These are phyloP conservation scores for Clusia tigrina DNA, from an alignment of 2,888 invertebrate species.

Conservation along the genomic window DNA sequence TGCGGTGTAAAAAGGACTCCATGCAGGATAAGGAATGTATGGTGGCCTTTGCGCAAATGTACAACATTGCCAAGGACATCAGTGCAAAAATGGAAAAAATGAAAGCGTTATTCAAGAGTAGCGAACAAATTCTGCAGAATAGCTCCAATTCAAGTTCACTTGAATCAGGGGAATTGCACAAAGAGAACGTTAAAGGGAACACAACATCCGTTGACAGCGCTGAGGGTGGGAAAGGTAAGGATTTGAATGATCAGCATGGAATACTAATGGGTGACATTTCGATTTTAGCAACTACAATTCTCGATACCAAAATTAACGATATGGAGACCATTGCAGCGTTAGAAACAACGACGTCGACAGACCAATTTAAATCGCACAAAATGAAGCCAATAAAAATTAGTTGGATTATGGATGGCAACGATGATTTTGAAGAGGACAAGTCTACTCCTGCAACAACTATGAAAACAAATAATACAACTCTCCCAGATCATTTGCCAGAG, in stretches of 20 bases:
- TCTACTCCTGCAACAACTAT: slow-evolving; percentile 20
- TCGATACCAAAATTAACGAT: neutral
- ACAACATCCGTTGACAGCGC: slow-evolving; percentile 13
- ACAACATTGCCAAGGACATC: slow-evolving; percentile 56
- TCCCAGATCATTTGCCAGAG: neutral
- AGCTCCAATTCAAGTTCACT: slow-evolving; percentile 34
- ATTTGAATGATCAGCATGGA: too few species aligned
- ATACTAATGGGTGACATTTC: neutral
- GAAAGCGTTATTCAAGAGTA: slow-evolving; percentile 54
- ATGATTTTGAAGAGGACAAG: slow-evolving; percentile 37
- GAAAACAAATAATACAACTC: neutral
- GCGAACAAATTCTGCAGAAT: slow-evolving; percentile 37
- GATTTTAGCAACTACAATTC: neutral
- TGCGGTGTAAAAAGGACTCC: slow-evolving; percentile 53
- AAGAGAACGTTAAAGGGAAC: neutral
- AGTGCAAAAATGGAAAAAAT: slow-evolving; percentile 57
- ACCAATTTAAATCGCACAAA: slow-evolving; percentile 28
- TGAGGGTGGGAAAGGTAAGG: slow-evolving; percentile 7
- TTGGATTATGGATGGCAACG: slow-evolving; percentile 56
- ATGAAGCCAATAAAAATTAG: slow-evolving; percentile 47
- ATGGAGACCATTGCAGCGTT: slow-evolving; percentile 10
- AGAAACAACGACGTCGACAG: slow-evolving; percentile 20
- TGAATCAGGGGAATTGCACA: slow-evolving; percentile 31
- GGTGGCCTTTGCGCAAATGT: slow-evolving; percentile 55
- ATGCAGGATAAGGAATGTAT: slow-evolving; percentile 48